Evolutionary conservation across 2,113 vertebrate genomes (phyloP).

Genomic region (Lophius piscatorius): DNA sequence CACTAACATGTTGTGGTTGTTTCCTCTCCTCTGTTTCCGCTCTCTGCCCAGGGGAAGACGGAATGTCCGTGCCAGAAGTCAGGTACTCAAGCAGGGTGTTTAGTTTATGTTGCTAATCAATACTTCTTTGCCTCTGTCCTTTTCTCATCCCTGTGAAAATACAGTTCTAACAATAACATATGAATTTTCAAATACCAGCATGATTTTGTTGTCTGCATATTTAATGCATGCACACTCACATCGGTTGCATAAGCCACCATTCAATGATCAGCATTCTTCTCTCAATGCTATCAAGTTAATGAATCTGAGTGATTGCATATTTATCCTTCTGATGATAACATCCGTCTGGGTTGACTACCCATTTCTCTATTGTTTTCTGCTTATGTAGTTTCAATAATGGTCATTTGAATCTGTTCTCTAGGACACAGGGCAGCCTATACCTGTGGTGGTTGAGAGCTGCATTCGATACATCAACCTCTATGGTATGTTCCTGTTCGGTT

Average conservation of each 20-base stretch:
- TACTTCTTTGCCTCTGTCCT: conserved; percentile 55
- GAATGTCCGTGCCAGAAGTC: conserved; percentile 94
- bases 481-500: conserved; percentile 77
- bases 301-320: conserved; percentile 1
- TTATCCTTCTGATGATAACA: conserved; percentile 12
- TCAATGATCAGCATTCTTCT: conserved; percentile 6
- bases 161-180: conserved; percentile 6
- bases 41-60: conserved; percentile 94
- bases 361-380: background rate
- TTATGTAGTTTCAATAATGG: conserved; percentile 4
- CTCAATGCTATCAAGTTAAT: conserved; percentile 2
- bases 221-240: conserved; percentile 14
- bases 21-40: conserved; percentile 89
- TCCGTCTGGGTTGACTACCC: conserved; percentile 17
- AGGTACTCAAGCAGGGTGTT: conserved; percentile 84
- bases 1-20: conserved; percentile 84
- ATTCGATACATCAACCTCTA: conserved; percentile 98
- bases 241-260: background rate
- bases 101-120: conserved; percentile 43
- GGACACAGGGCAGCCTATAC: conserved; percentile 95
- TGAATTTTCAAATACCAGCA: conserved; percentile 17
- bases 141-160: conserved; percentile 29
- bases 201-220: conserved; percentile 17
- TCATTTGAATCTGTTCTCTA: conserved; percentile 23
- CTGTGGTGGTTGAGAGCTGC: conserved; percentile 96